Conservation (phyloP, 2,113 vertebrate species). For the Anguilla japonica region DNA sequence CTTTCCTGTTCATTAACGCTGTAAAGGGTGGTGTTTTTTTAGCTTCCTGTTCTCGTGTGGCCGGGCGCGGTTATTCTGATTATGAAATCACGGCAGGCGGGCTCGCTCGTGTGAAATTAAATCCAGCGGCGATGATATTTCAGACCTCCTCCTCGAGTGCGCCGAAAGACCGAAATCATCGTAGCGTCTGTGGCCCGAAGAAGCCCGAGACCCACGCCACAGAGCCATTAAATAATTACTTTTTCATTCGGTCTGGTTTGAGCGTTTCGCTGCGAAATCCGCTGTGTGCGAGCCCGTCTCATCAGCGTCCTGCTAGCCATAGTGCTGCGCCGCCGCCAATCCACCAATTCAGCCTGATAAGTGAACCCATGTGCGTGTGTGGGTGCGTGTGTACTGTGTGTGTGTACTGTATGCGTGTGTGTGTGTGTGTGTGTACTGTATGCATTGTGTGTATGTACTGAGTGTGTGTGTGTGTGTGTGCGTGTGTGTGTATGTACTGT, state of each 20-base stretch:
- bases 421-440: constrained; percentile 8
- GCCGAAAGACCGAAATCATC: constrained; percentile 19
- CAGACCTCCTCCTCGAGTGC: constrained; percentile 11
- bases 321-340: not conserved
- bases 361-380: constrained; percentile 9
- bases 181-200: not conserved
- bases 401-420: constrained; percentile 10
- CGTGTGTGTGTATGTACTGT: too few species aligned
- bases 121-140: constrained; percentile 13
- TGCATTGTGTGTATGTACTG: not conserved
- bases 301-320: not conserved
- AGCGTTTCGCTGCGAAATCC: not conserved
- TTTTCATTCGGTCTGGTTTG: constrained; percentile 20
- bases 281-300: constrained; percentile 5
- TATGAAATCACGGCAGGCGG: not conserved
- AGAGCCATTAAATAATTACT: constrained; percentile 28
- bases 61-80: not conserved
- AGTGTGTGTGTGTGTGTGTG: not conserved
- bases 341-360: constrained; percentile 17
- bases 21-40: not conserved
- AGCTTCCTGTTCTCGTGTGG: not conserved
- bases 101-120: constrained; percentile 22
- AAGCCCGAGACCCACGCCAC: constrained; percentile 16
- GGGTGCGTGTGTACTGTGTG: not conserved
- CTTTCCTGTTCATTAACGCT: constrained; percentile 9